Conservation (phyloP, 2,797 vertebrate genomes). For the Protosalanx chinensis region DNA sequence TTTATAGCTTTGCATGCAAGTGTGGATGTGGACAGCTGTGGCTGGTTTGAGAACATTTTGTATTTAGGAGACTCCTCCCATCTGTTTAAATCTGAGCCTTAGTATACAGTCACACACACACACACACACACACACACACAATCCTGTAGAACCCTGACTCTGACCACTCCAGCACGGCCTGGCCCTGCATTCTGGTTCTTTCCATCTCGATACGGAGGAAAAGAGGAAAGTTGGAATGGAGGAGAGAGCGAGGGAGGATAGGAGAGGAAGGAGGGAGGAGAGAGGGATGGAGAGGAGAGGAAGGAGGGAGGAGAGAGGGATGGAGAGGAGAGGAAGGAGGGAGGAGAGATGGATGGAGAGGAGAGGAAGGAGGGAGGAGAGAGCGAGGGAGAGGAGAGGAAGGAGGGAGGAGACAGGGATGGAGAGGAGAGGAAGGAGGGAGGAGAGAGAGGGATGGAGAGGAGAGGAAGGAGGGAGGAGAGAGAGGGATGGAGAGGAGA, state of each 20-base stretch:
- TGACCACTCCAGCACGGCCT: no score
- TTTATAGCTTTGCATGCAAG: no score
- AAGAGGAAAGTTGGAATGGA: background rate
- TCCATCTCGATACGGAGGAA: background rate
- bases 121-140: background rate
- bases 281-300: no score
- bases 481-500: slow-evolving; percentile 3
- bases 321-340: no score
- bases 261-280: background rate
- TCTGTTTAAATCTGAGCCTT: background rate
- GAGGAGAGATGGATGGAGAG: background rate
- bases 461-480: background rate
- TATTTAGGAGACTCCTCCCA: background rate
- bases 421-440: slow-evolving; percentile 49
- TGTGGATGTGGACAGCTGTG: background rate
- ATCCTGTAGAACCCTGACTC: no score
- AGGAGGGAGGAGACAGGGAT: slow-evolving; percentile 21
- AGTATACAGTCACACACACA: no score
- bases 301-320: background rate
- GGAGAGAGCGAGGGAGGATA: background rate
- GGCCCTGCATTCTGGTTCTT: no score
- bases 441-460: slow-evolving; percentile 30
- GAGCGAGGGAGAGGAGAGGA: slow-evolving; percentile 29
- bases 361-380: slow-evolving; percentile 33
- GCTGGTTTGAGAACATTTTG: slow-evolving; percentile 13